Base-by-base conservation (phyloP, 2,113 vertebrate species). In the Lipophrys pholis region DNA sequence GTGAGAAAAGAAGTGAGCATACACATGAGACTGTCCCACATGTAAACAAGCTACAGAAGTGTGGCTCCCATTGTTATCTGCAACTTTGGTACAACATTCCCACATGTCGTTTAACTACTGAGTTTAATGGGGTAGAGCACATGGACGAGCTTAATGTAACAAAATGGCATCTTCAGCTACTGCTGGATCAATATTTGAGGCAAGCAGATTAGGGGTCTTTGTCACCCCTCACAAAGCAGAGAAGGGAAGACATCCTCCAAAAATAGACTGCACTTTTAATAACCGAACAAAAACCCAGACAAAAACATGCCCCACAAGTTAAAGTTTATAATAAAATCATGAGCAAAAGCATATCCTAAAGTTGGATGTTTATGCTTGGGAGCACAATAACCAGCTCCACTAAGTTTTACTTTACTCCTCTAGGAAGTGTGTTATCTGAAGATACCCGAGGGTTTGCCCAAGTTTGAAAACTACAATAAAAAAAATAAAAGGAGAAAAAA, bases 101-200 rank as follows among this genome's bases (percentile, higher is more conserved):
- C 50, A 35, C 57, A 64, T 54, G 38, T 2, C 9, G 57, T 69
- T 54, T 49, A 70, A 52, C 40, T 63, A 69, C 38, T 6, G 43
- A 53, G 21, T 48, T 81, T 58, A 79, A 73, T 36, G 40, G 77
- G 68, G 70, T 14, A 15, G 50, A 69, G 68, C 82, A 74, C 68
- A 86, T 64, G 51, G 73, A 57, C 70, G 65, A 51, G 65, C 78
- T 85, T 89, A 81, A 74, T 84, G 75, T 80, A 84, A 87, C 89
- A 92, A 92, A 91, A 93, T 91, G 89, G 89, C 87, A 91, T 92
- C 90, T 85, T 88, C 75, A 69, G 84, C 87, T 81, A 74, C 71
- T 88, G 71, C 69, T 86, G 86, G 87, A 90, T 91, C 89, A 90
- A 90, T 91, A 92, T 85, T 83, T 87, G 80, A 90, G 76, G 78